Evolutionary conservation across 2,888 invertebrate genomes (phyloP).

Genomic region (Chrysina gloriosa): DNA sequence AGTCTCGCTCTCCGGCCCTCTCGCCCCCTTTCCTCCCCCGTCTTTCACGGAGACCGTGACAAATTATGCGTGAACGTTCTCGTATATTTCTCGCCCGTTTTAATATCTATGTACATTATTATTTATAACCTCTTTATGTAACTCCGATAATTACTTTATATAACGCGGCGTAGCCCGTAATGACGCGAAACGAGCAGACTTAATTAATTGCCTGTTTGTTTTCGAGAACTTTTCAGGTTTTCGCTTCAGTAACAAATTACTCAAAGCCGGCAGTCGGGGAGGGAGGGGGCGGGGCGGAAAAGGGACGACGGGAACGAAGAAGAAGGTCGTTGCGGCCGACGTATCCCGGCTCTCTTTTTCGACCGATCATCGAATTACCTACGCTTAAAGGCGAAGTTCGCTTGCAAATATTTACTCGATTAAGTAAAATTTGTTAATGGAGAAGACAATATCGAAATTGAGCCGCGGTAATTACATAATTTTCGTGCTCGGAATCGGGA

Average conservation of each 20-base stretch:
- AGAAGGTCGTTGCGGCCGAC: not conserved
- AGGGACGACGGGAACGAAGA: not conserved
- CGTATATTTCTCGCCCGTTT: slow-evolving; percentile 46
- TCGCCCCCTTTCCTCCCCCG: slow-evolving; percentile 1
- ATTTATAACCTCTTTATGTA: slow-evolving; percentile 53
- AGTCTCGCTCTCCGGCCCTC: no score
- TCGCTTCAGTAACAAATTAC: slow-evolving; percentile 25
- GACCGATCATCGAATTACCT: slow-evolving; percentile 30
- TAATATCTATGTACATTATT: slow-evolving; percentile 53
- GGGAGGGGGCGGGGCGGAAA: not conserved
- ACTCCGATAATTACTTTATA: slow-evolving; percentile 52
- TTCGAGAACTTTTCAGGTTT: slow-evolving; percentile 34
- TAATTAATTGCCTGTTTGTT: slow-evolving; percentile 42
- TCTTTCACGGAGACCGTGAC: slow-evolving; percentile 27
- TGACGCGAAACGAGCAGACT: slow-evolving; percentile 53
- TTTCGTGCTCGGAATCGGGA: no score
- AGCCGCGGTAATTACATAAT: not conserved
- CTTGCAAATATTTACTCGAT: slow-evolving; percentile 27
- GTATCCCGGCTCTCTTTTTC: not conserved
- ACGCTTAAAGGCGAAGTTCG: slow-evolving; percentile 15
- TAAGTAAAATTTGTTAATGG: slow-evolving; percentile 17
- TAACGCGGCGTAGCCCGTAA: slow-evolving; percentile 44
- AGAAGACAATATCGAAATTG: slow-evolving; percentile 15
- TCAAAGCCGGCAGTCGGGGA: slow-evolving; percentile 5
- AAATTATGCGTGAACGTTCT: slow-evolving; percentile 50